Conservation (phyloP, 1,140 invertebrate species). For the Daktulosphaira vitifoliae region DNA sequence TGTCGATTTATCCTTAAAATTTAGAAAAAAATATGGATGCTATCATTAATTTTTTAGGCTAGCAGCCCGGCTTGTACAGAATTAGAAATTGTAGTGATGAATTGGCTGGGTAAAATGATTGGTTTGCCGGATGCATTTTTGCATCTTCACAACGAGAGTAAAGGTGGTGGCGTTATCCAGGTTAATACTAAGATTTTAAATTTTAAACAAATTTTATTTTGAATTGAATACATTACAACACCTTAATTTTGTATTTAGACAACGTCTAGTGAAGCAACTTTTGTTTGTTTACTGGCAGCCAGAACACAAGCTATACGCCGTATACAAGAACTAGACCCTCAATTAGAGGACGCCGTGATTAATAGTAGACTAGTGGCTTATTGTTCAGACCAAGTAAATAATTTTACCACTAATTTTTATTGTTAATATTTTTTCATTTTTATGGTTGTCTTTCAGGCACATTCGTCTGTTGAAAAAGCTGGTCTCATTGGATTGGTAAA, state of each 20-base stretch:
- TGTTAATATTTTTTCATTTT: background rate
- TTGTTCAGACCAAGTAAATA: slow-evolving; percentile 85
- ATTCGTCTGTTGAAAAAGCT: slow-evolving; percentile 94
- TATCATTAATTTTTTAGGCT: too few relatives aligned
- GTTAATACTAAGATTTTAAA: slow-evolving; percentile 46
- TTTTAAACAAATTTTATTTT: too few relatives aligned
- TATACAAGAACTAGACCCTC: slow-evolving; percentile 53
- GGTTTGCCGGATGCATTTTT: slow-evolving; percentile 83
- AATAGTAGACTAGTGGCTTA: slow-evolving; percentile 88
- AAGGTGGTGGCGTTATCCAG: slow-evolving; percentile 87
- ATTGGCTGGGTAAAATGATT: slow-evolving; percentile 94
- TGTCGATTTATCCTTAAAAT: too few relatives aligned
- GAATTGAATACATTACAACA: too few relatives aligned
- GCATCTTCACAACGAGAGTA: slow-evolving; percentile 59
- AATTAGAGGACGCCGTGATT: slow-evolving; percentile 76
- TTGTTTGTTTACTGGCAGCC: slow-evolving; percentile 81
- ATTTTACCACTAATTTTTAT: background rate
- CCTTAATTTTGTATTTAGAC: slow-evolving; percentile 52
- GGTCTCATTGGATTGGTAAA: slow-evolving; percentile 82
- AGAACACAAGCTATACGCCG: slow-evolving; percentile 71
- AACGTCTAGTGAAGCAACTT: slow-evolving; percentile 84
- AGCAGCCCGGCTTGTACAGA: slow-evolving; percentile 94
- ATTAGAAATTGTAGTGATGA: slow-evolving; percentile 91
- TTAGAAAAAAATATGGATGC: too few relatives aligned
- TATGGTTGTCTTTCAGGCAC: slow-evolving; percentile 52